phyloP scores from a whole-genome alignment of 2,888 invertebrate species.

The Seira sanloemensis region DNA sequence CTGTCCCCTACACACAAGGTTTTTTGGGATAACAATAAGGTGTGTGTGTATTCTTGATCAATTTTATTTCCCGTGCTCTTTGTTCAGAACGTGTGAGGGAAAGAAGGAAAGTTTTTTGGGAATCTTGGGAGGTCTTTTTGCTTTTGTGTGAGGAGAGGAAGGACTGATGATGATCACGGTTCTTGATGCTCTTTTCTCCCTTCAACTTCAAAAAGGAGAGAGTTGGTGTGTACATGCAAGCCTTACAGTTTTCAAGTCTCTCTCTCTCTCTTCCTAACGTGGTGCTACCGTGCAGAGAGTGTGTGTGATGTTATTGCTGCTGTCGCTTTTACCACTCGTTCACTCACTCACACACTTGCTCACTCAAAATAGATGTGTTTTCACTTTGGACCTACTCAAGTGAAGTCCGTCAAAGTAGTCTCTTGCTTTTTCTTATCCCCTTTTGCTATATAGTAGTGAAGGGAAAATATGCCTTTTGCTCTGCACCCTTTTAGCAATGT shows the following conservation, averaged over 20 bases:
- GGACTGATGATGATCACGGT: slow-evolving; percentile 4
- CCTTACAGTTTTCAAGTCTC: background rate
- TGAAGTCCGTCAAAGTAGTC: background rate
- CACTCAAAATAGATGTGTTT: slow-evolving; percentile 7
- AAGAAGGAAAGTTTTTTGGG: background rate
- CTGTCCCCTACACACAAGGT: background rate
- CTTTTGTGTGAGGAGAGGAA: background rate
- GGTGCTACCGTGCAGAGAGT: background rate
- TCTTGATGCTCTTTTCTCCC: background rate
- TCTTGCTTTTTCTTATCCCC: background rate
- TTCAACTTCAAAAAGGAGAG: background rate
- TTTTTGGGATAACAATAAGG: background rate
- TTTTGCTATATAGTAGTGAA: background rate
- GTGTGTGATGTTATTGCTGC: slow-evolving; percentile 41
- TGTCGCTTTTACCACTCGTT: slow-evolving; percentile 28
- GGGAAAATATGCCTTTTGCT: background rate
- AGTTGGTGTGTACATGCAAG: background rate
- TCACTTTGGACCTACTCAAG: background rate
- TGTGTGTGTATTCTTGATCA: background rate
- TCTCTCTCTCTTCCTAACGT: no score
- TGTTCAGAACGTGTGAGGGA: background rate
- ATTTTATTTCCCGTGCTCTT: background rate
- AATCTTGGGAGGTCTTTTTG: background rate
- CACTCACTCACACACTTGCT: slow-evolving; percentile 30
- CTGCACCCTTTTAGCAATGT: background rate